Base-by-base conservation (phyloP, 1,140 invertebrate genomes). In the Procambarus clarkii region DNA sequence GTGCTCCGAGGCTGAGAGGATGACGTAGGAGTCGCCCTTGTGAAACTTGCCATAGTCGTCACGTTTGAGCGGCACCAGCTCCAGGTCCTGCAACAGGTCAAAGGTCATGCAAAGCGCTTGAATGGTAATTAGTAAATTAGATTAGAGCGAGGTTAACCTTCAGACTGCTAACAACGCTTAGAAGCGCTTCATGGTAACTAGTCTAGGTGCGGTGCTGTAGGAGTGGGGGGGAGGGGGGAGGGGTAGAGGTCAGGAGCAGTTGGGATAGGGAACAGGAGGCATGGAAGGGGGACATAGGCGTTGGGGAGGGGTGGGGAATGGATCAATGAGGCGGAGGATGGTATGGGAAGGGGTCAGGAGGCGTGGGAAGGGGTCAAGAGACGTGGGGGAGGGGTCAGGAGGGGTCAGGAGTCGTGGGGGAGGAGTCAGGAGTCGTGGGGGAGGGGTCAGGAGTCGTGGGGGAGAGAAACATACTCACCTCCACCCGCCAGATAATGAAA, bases 41-140 rank as follows among this genome's bases (percentile, higher is more conserved):
- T 97, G 97, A 95, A 98, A 98, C 82, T 95, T 97, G 45, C 98
- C 98, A 94, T 97, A 97, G 94, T 97, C 96, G 83, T 96, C 96
- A 93, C 96, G 96, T 44, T 97, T 96, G 18, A 98, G 94, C 21
- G 97, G 95, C 77, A 97, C 96, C 13, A 98, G 95, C 60, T 96
- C 96, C 93, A 98, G 95, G 93, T 98, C 97, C 97, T 98, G 94
- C 74, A 94, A 8, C 50, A 13, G 93, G 78, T 60, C 34, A 34
- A 34, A 34, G 34, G 34, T 34, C 34, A 34, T 34, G 1, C 34
- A 34, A 34, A 34, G 34, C 34, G 34, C 34, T 34, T 34, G 34
- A 34, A 34, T 34, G 34, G 34, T 34, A 34, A 34, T 34, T 34
- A 34, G 34, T 34, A 34, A 34, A 34, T 34, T 34, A 34, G 34